Evolutionary conservation across 2,797 vertebrate species (phyloP).

Genomic region (Potorous gilbertii): DNA sequence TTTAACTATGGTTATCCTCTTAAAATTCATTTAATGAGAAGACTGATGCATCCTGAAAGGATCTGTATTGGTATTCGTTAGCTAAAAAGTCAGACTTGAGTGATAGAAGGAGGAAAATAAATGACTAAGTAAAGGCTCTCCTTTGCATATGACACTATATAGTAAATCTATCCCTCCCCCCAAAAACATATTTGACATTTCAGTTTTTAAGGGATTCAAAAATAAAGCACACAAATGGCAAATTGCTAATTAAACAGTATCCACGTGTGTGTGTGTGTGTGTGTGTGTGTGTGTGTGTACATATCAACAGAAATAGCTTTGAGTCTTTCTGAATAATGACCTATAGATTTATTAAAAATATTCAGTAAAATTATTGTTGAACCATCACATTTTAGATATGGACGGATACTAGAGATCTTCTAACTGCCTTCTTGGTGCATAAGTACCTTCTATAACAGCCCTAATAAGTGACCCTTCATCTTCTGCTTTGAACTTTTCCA

Average conservation of each 20-base stretch:
- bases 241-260: neutral
- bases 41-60: too few species aligned
- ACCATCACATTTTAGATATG: neutral
- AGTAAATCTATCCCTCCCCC: neutral
- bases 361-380: neutral
- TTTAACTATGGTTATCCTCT: neutral
- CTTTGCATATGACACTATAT: neutral
- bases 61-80: conserved; percentile 38
- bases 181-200: neutral
- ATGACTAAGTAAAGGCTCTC: neutral
- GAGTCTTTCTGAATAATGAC: neutral
- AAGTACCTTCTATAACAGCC: neutral
- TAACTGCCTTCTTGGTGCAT: neutral
- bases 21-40: neutral
- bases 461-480: neutral
- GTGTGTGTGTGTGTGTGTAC: neutral
- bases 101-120: neutral
- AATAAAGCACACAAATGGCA: neutral
- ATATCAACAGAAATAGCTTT: neutral
- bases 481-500: neutral
- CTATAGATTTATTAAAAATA: neutral
- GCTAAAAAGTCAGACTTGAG: conserved; percentile 18
- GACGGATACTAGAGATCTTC: neutral
- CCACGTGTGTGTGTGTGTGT: too few species aligned
- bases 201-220: neutral